A percentile compares a stretch with the other conserved stretches of the same genome.
Evolutionary conservation across 1,140 invertebrate genomes (phyloP).

Genomic region (Acromyrmex heyeri): DNA sequence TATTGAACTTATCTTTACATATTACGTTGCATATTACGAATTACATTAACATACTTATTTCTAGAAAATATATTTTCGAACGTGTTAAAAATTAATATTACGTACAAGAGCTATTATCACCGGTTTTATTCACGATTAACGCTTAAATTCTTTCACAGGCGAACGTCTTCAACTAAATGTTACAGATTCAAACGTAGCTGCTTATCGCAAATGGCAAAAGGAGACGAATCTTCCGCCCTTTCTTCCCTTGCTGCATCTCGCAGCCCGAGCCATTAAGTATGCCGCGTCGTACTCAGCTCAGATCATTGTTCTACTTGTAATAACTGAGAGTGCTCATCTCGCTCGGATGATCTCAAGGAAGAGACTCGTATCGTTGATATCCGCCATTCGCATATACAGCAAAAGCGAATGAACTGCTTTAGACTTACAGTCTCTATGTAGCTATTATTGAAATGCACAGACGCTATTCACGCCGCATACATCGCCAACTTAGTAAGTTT

Average conservation of each 20-base stretch:
- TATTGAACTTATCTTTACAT: no score
- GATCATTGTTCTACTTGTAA: slow-evolving; percentile 72
- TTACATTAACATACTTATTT: neutral
- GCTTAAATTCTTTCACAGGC: slow-evolving; percentile 28
- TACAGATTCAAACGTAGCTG: slow-evolving; percentile 12
- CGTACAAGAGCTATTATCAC: neutral
- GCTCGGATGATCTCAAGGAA: slow-evolving; percentile 55
- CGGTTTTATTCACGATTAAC: slow-evolving; percentile 32
- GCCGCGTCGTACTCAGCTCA: slow-evolving; percentile 28
- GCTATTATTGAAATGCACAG: slow-evolving; percentile 21
- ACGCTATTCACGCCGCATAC: slow-evolving; percentile 3
- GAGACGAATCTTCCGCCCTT: slow-evolving; percentile 41
- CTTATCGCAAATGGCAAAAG: slow-evolving; percentile 16
- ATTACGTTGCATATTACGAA: no score
- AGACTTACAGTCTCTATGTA: slow-evolving; percentile 17
- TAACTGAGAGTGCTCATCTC: slow-evolving; percentile 73
- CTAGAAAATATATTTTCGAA: neutral
- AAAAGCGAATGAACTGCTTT: slow-evolving; percentile 27
- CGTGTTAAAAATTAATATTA: neutral
- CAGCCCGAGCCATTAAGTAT: slow-evolving; percentile 50
- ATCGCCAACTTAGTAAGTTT: neutral
- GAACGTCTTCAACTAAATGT: slow-evolving; percentile 22
- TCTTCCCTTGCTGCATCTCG: slow-evolving; percentile 52
- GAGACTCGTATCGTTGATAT: slow-evolving; percentile 26
- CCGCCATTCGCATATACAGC: slow-evolving; percentile 16